phyloP scores from a whole-genome alignment of 1,140 invertebrate genomes.

The Caerostris extrusa region DNA sequence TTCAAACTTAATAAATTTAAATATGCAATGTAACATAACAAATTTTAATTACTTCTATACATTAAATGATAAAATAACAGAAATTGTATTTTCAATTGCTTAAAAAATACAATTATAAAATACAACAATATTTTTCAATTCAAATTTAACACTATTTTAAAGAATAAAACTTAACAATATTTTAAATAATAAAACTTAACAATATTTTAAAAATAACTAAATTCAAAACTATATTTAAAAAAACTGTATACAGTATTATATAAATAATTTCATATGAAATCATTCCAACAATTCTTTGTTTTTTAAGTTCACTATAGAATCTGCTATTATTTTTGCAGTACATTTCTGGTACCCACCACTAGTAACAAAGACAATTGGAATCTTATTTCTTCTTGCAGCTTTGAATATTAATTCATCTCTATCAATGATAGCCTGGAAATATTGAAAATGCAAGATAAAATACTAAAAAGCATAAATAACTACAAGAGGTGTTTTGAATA shows the following conservation, averaged over 20 bases:
- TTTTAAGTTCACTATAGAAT: constrained; percentile 80
- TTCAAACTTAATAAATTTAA: too few species aligned
- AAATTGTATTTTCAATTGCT: neutral
- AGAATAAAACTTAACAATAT: neutral
- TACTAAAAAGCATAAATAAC: neutral
- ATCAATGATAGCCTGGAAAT: constrained; percentile 88
- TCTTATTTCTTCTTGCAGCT: constrained; percentile 85
- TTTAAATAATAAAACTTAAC: neutral
- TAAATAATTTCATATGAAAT: neutral
- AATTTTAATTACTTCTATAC: too few species aligned
- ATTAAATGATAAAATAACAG: too few species aligned
- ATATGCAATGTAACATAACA: too few species aligned
- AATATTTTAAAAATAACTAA: neutral
- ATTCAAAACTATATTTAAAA: neutral
- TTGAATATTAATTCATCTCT: constrained; percentile 92
- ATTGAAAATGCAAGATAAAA: neutral
- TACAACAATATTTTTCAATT: neutral
- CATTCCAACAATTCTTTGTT: constrained; percentile 62
- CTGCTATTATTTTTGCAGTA: constrained; percentile 90
- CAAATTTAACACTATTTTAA: neutral
- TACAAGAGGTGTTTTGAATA: too few species aligned
- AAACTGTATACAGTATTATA: neutral
- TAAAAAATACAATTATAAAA: neutral
- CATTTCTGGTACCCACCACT: constrained; percentile 91
- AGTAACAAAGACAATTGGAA: constrained; percentile 93